Evolutionary conservation across 2,888 invertebrate species (phyloP), one percentile per base, ranked within the genome.

Genomic region (Galerucella nymphaeae): DNA sequence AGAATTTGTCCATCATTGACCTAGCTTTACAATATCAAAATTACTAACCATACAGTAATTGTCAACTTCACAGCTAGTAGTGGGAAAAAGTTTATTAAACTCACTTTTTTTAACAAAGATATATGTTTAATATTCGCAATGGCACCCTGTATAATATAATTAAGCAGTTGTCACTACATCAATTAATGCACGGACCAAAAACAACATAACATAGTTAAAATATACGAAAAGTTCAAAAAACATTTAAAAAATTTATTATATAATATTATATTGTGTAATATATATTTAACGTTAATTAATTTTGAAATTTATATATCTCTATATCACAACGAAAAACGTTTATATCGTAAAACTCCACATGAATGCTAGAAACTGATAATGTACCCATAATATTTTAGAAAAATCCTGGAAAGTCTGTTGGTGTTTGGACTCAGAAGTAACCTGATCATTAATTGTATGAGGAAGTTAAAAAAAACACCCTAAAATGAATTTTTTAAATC

Each of bases 161-260:
- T 70, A 76, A 76, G 18, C 8, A 58, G 18, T 66, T 66, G 66
- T 62, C 66, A 71, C 66, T 62, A 61, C 66, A 66, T 78, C 69
- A 69, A 69, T 69, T 69, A 69, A 79, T 82, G 82, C 83, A 83
- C 82, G 83, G 83, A 83, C 83, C 83, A 83, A 81, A 78, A 81
- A 76, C 73, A 78, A 79, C 80, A 79, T 80, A 74, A 77, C 79
- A 71, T 79, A 82, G 81, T 80, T 74, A 78, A 80, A 77, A 76
- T 76, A 75, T 75, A 75, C 16, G n/a, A 65, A 55, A 66, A 78
- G 78, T 77, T 76, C 77, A 76, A 77, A 75, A 76, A 71, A 63
- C 69, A 45, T 59, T 69, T 61, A 61, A 68, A 59, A 71, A 14
- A 53, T 68, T 18, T 63, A 55, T 55, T 14, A n/a, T 48, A 48